Evolutionary conservation across 2,888 invertebrate species (phyloP).

Genomic region (Drosophila nigricruria): DNA sequence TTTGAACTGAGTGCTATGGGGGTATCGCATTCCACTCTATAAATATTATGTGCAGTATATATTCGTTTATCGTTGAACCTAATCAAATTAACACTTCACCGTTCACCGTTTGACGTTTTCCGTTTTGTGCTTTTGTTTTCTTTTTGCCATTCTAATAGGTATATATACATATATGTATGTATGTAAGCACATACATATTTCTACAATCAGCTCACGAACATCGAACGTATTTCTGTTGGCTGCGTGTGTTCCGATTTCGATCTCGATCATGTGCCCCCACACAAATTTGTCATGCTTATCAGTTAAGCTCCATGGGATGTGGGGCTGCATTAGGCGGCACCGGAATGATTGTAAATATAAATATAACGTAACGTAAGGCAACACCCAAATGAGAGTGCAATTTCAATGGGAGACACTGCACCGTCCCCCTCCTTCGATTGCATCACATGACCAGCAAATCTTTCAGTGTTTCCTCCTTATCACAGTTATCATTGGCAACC

Average conservation of each 20-base stretch:
- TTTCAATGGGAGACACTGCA: not conserved
- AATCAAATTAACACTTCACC: slow-evolving; percentile 45
- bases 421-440: slow-evolving; percentile 5
- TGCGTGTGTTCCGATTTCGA: slow-evolving; percentile 40
- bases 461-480: slow-evolving; percentile 6
- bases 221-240: slow-evolving; percentile 9
- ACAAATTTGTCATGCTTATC: slow-evolving; percentile 77
- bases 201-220: slow-evolving; percentile 30
- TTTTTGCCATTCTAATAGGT: not conserved
- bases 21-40: slow-evolving; percentile 15
- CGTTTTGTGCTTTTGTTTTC: slow-evolving; percentile 2
- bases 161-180: not conserved
- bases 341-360: slow-evolving; percentile 23
- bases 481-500: slow-evolving; percentile 24
- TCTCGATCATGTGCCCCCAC: slow-evolving; percentile 70
- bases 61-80: slow-evolving; percentile 18
- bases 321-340: slow-evolving; percentile 10
- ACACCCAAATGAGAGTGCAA: slow-evolving; percentile 14
- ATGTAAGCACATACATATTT: not conserved
- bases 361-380: slow-evolving; percentile 3
- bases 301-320: slow-evolving; percentile 51
- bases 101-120: not conserved
- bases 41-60: slow-evolving; percentile 20
- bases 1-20: slow-evolving; percentile 24
- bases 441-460: slow-evolving; percentile 50